Percentiles rank a stretch among this genome's conserved stretches.
Evolutionary conservation across 2,888 invertebrate genomes (phyloP).

Genomic region (Temnothorax ravouxi): DNA sequence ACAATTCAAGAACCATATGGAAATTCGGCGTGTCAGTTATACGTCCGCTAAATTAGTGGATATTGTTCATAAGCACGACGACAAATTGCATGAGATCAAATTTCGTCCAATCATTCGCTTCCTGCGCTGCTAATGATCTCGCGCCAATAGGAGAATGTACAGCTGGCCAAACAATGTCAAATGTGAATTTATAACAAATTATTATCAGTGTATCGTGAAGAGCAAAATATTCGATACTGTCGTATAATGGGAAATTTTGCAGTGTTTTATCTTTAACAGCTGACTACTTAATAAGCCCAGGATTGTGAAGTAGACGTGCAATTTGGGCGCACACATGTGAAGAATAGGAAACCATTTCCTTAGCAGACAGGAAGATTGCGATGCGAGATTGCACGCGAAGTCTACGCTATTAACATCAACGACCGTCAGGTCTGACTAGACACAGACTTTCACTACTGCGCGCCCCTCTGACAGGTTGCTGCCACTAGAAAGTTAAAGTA

Average conservation of each 20-base stretch:
- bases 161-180: neutral
- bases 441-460: slow-evolving; percentile 30
- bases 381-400: slow-evolving; percentile 42
- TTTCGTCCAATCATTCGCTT: neutral
- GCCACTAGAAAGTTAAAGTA: slow-evolving; percentile 13
- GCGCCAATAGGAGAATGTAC: neutral
- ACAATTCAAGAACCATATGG: neutral
- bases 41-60: slow-evolving; percentile 1
- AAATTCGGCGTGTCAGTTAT: slow-evolving; percentile 8
- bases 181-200: slow-evolving; percentile 5
- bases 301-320: neutral
- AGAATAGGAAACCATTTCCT: slow-evolving; percentile 16
- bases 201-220: neutral
- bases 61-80: slow-evolving; percentile 22
- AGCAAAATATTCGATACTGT: neutral
- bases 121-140: neutral
- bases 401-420: slow-evolving; percentile 1
- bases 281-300: neutral
- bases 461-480: neutral
- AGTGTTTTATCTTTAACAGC: too few species aligned
- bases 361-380: slow-evolving; percentile 28
- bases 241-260: neutral
- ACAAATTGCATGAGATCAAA: slow-evolving; percentile 2
- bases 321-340: slow-evolving; percentile 22
- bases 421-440: slow-evolving; percentile 25